Evolutionary conservation across 2,888 invertebrate species (phyloP), one percentile per base, ranked within the genome.

Genomic region (Hyalella azteca): DNA sequence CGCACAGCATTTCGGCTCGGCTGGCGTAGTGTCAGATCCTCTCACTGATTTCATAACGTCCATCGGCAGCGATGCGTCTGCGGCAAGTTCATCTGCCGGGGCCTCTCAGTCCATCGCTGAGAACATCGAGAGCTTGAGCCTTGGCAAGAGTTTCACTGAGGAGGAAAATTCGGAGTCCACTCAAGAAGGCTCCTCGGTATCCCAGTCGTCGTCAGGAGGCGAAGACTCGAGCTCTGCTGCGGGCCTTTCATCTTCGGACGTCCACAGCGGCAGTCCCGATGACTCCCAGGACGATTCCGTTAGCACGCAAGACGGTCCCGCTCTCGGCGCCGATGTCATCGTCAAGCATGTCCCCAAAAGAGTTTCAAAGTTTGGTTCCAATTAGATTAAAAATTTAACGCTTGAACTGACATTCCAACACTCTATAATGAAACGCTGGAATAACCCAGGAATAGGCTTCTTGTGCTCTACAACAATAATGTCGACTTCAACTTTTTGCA

Each of bases 1-100:
- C 7, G n/a, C n/a, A n/a, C n/a, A n/a, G n/a, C n/a, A n/a, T n/a
- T n/a, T n/a, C n/a, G n/a, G n/a, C n/a, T n/a, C n/a, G n/a, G 26
- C 2, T 54, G 54, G 7, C 54, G 29, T 54, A 4, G 7, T 36
- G 9, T 15, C 39, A n/a, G 66, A 66, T 66, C 66, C 66, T 19
- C 36, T 66, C n/a, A 36, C 66, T 19, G 66, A 66, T 13, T 66
- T 66, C 39, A 66, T 66, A 15, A 36, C 66, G 19, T 66, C 66
- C 36, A 66, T 66, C n/a, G 66, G 66, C 13, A 36, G 66, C 3
- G 66, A 36, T 15, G 36, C 9, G 11, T 32, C 39, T 2, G 19
- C 39, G 13, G 66, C 9, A 13, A 3, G 19, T 19, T 32, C 36
- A 29, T 32, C 39, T 11, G 36, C 36, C 19, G 26, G 13, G n/a